Conservation (phyloP, 2,888 invertebrate species). For the Andrena trimmerana region DNA sequence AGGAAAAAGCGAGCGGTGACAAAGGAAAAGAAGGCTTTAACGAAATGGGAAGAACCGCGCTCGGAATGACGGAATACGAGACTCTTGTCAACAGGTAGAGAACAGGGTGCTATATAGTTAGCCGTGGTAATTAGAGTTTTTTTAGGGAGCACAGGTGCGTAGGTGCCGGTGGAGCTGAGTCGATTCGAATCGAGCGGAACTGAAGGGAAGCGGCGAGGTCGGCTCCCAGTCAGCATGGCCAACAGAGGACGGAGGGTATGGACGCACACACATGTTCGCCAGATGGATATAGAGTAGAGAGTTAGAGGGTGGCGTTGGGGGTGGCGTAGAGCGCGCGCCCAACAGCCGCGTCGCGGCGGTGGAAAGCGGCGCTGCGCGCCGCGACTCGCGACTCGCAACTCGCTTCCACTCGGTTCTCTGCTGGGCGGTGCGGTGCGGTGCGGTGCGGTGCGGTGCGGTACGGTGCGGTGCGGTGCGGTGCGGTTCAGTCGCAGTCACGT, state of each 20-base stretch:
- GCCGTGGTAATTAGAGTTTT: too few species aligned
- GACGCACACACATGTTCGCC: slow-evolving; percentile 47
- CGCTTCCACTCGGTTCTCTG: slow-evolving; percentile 32
- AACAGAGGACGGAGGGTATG: background rate
- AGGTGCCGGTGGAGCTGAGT: too few species aligned
- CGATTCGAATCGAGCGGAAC: too few species aligned
- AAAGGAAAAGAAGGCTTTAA: too few species aligned
- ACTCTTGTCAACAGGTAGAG: too few species aligned
- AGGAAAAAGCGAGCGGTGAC: too few species aligned
- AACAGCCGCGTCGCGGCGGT: background rate
- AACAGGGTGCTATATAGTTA: too few species aligned
- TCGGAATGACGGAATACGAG: too few species aligned
- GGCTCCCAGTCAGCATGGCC: background rate
- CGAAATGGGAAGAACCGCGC: too few species aligned
- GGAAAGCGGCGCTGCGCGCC: slow-evolving; percentile 1
- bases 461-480: slow-evolving; percentile 31
- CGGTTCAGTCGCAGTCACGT: slow-evolving; percentile 78
- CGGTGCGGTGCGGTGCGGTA: slow-evolving; percentile 50
- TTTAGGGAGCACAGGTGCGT: too few species aligned
- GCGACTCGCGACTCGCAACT: too few species aligned
- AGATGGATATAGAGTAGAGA: slow-evolving; percentile 34
- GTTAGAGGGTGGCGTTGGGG: background rate
- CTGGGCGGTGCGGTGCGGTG: slow-evolving; percentile 51
- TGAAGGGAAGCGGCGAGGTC: too few species aligned
- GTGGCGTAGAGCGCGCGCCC: slow-evolving; percentile 13